Evolutionary conservation across 2,113 vertebrate genomes (phyloP).

Genomic region (Lasiurus cinereus): DNA sequence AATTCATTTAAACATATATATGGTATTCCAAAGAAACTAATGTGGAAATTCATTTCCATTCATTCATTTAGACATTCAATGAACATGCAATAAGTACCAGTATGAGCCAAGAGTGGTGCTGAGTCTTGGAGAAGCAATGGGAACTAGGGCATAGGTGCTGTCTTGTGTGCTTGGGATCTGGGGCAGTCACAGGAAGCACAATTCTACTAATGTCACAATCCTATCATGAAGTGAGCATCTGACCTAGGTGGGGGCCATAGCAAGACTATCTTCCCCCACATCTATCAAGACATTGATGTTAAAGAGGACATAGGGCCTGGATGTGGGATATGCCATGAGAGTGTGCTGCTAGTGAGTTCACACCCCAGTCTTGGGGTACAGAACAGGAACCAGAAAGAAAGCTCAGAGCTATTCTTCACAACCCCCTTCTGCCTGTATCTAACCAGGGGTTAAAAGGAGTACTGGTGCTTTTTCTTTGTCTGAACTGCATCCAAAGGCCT

Average conservation of each 20-base stretch:
- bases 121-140: neutral
- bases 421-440: neutral
- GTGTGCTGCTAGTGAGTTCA: no score
- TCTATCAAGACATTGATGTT: neutral
- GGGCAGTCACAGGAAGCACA: neutral
- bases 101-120: neutral
- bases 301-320: neutral
- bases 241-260: neutral
- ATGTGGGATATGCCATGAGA: neutral
- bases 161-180: neutral
- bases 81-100: neutral
- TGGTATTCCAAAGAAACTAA: neutral
- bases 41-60: conserved; percentile 53
- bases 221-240: neutral
- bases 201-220: neutral
- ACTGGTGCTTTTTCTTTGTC: neutral
- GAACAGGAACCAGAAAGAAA: neutral
- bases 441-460: neutral
- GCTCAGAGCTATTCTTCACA: neutral
- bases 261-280: neutral
- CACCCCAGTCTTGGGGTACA: neutral
- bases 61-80: conserved; percentile 56
- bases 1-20: conserved; percentile 41
- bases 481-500: neutral
- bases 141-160: neutral